These are phyloP conservation scores for Drosophila paulistorum DNA, from an alignment of 1,140 invertebrate species.

Conservation along the genomic window DNA sequence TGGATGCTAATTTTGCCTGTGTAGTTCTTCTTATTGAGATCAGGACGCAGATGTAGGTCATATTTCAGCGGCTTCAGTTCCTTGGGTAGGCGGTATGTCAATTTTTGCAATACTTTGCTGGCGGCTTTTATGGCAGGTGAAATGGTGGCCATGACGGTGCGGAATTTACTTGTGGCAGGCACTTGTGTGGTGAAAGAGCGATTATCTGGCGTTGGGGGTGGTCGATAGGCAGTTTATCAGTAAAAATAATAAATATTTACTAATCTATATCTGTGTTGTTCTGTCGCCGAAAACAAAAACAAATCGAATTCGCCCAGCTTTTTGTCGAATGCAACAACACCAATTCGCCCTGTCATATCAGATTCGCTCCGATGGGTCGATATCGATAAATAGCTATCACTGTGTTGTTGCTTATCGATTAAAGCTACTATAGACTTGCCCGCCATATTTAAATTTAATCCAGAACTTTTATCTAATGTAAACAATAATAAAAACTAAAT, in stretches of 20 bases:
- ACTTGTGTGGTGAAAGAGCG: conserved; percentile 58
- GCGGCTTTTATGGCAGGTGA: conserved; percentile 62
- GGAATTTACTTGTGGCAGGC: conserved; percentile 43
- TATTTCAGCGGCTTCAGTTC: conserved; percentile 89
- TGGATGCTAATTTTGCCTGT: conserved; percentile 89
- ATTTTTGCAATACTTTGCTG: conserved; percentile 65
- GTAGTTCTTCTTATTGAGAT: conserved; percentile 88
- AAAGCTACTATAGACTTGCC: neutral
- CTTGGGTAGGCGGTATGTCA: conserved; percentile 86
- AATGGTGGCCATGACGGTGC: conserved; percentile 49
- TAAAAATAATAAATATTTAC: neutral
- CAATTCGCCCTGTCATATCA: neutral
- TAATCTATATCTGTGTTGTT: neutral
- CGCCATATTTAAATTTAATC: neutral
- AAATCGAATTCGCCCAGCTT: too few relatives aligned
- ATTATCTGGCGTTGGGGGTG: conserved; percentile 40
- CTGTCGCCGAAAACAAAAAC: too few relatives aligned
- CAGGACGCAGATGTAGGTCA: conserved; percentile 89
- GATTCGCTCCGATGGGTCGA: neutral
- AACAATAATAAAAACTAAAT: neutral
- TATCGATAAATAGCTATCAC: neutral
- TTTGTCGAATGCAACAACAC: neutral
- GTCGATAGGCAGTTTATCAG: conserved; percentile 23
- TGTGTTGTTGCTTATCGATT: neutral
- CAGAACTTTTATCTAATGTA: neutral